A percentile compares a stretch with the other conserved stretches of the same genome.
phyloP scores from a whole-genome alignment of 2,888 invertebrate genomes.

The Drosophila percnosoma region DNA sequence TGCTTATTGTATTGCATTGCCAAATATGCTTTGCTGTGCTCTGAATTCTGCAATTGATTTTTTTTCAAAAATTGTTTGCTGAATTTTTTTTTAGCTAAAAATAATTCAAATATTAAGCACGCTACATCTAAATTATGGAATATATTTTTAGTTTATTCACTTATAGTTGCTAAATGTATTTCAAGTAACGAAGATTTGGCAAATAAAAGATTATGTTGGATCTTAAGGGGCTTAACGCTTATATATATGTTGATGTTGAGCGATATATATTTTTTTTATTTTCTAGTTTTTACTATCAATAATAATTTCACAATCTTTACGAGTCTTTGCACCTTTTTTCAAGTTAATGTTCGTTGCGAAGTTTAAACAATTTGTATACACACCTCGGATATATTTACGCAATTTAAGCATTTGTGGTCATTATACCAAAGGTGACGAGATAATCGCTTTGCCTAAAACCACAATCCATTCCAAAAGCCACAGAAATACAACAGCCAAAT shows the following conservation, averaged over 20 bases:
- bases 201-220: background rate
- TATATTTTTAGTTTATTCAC: conserved; percentile 1
- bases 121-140: conserved; percentile 3
- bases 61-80: conserved; percentile 1
- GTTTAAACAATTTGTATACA: conserved; percentile 1
- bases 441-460: conserved; percentile 61
- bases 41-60: conserved; percentile 29
- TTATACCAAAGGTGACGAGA: conserved; percentile 53
- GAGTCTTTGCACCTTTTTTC: background rate
- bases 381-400: conserved; percentile 44
- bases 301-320: background rate
- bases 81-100: background rate
- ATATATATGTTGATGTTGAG: background rate
- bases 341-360: conserved; percentile 3
- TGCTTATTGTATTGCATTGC: conserved; percentile 35
- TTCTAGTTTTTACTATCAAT: background rate
- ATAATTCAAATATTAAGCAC: conserved; percentile 26
- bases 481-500: conserved; percentile 23
- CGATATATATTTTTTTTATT: background rate
- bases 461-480: conserved; percentile 40
- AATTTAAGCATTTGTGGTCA: conserved; percentile 55
- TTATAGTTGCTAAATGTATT: background rate
- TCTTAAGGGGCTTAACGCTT: background rate
- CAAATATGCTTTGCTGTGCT: conserved; percentile 33
- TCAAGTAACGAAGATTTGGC: background rate